Percentiles rank a stretch among this genome's conserved stretches.
phyloP scores from a whole-genome alignment of 2,113 vertebrate genomes.

The Platycercus adscitus region DNA sequence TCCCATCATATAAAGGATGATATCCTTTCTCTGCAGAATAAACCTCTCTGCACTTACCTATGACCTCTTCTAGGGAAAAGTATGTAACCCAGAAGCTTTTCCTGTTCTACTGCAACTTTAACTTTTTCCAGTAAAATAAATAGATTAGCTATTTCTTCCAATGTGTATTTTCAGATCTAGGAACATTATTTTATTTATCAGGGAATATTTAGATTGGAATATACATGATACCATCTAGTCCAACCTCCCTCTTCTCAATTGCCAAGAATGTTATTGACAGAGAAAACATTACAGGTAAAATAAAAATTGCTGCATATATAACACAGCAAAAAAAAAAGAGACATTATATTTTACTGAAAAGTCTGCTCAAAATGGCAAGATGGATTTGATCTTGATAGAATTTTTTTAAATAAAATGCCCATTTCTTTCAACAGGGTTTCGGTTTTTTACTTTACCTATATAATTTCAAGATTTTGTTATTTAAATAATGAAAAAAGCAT shows the following conservation, averaged over 20 bases:
- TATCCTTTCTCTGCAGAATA: neutral
- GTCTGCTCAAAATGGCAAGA: neutral
- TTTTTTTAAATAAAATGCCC: neutral
- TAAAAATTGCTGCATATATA: neutral
- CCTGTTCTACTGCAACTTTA: neutral
- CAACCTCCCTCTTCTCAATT: fast-evolving
- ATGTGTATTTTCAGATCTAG: neutral
- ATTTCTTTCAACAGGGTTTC: neutral
- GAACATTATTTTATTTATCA: neutral
- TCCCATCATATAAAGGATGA: neutral
- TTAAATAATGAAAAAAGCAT: neutral
- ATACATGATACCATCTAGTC: neutral
- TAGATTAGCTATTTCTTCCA: neutral
- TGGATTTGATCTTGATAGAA: neutral
- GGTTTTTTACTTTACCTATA: neutral
- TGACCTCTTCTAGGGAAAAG: neutral
- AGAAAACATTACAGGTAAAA: neutral
- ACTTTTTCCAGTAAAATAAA: neutral
- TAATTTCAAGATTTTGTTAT: neutral
- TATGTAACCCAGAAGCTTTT: neutral
- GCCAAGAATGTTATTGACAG: neutral
- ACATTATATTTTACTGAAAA: neutral
- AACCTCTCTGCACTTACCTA: neutral
- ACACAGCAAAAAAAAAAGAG: neutral
- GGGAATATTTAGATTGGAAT: neutral